Evolutionary conservation across 2,113 vertebrate genomes (phyloP), one percentile per base, ranked within the genome.

Genomic region (Brienomyrus longianalis): DNA sequence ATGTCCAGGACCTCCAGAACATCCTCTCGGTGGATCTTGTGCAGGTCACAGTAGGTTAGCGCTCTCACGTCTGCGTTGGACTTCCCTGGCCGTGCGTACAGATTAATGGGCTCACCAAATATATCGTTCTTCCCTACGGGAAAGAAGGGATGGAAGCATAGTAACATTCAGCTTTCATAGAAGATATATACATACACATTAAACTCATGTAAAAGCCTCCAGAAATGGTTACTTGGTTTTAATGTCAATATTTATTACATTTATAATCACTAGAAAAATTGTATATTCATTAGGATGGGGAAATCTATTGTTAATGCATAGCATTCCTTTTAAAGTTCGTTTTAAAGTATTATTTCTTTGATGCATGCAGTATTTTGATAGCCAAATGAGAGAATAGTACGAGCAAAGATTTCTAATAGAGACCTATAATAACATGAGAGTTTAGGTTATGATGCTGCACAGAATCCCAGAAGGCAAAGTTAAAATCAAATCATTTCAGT

Each of bases 11-110:
- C 97, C 93, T 98, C 97, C 91, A 97, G 93, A 59, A 98, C 94
- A 89, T 98, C 97, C 1, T 98, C 97, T 0, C 97, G 95, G 51
- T 97, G 96, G 90, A 98, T 98, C 93, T 97, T 98, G 95, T 98
- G 97, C 88, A 98, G 94, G 93, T 97, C 97, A 0, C 97, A 97
- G 93, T 97, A 97, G 13, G 97, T 97, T 62, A 97, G 94, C 0
- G 97, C 97, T 23, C 96, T 93, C 50, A 97, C 97, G 0, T 97
- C 97, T 0, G 96, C 96, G 0, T 94, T 96, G 15, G 97, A 97
- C 92, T 97, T 97, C 5, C 97, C 97, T 0, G 97, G 96, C 43
- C 96, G 94, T 0, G 96, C 96, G 0, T 96, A 97, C 47, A 97
- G 92, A 92, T 97, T 96, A 56, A 98, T 95, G 0, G 97, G 97